Base-by-base conservation (phyloP, 2,113 vertebrate species). In the Chrysochloris asiatica region DNA sequence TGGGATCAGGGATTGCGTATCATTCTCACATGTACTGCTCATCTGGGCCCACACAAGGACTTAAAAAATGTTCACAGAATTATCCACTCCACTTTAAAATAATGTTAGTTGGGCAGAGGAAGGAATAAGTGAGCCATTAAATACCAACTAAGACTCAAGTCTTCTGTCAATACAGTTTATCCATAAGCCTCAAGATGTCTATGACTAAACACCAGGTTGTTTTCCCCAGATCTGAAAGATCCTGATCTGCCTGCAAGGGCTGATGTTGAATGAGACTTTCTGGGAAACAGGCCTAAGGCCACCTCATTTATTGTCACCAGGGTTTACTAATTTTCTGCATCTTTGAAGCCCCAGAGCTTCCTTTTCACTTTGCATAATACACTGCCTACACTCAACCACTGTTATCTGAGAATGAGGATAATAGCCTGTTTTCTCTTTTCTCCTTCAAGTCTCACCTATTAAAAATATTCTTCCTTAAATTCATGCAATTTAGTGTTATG, bases 121-220 rank as follows among this genome's bases (percentile, higher is more conserved):
- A 90, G 54, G n/a, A 86, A 78, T n/a, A 73, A 91, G 72, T 78
- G 75, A 86, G 71, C 38, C 72, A 83, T 38, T 83, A 48, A 43
- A 50, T 63, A 63, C 38, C 61, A 48, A 80, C 78, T 54, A 43
- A 45, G 71, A 76, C 73, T 86, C 59, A 48, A 91, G 65, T 2
- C 90, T 80, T 65, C 81, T 81, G 86, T 81, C 71, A 71, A 93
- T 93, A 71, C 0, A 8, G 81, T 89, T 93, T 86, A 81, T 87
- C 88, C 69, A 8, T 45, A 61, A 76, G 63, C 65, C 81, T 76
- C 8, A 30, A 83, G 81, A 86, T 80, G 72, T 26, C 5, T 92
- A 24, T 91, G 77, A 91, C 83, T 87, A 76, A 89, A 75, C 45
- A 48, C 38, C 3, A 1, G 88, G 41, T 41, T 45, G 45, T 93